Conservation (phyloP, 2,888 invertebrate species). For the Rhogogaster chlorosoma region DNA sequence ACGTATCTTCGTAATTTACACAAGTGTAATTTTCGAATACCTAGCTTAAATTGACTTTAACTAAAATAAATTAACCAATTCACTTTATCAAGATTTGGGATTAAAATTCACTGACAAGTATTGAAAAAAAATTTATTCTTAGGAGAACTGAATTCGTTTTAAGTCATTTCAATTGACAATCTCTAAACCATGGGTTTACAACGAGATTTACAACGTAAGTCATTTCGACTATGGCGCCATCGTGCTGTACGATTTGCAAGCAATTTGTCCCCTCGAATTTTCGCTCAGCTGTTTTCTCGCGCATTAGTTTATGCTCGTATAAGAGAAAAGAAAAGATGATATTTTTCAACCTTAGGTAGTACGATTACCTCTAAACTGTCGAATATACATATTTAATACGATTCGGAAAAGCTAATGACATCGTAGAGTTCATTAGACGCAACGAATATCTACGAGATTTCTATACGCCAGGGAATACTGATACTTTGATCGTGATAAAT, state of each 20-base stretch:
- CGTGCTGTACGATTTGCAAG: neutral
- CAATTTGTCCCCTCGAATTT: neutral
- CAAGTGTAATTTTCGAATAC: neutral
- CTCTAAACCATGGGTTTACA: neutral
- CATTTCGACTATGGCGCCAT: neutral
- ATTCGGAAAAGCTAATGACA: neutral
- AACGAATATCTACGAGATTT: neutral
- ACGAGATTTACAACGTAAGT: neutral
- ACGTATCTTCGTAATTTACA: neutral
- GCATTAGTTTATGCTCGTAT: neutral
- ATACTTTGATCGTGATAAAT: neutral
- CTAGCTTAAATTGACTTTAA: too few relatives aligned
- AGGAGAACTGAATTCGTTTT: neutral
- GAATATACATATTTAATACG: neutral
- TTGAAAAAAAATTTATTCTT: neutral
- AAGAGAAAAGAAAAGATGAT: neutral
- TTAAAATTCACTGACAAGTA: neutral
- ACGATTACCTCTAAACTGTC: neutral
- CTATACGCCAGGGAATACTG: neutral
- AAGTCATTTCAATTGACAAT: neutral
- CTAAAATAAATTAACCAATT: neutral
- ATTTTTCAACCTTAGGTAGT: neutral
- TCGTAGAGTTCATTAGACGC: neutral
- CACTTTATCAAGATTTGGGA: neutral
- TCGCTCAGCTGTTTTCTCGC: neutral